Conservation (phyloP, 2,888 invertebrate genomes). For the Neria commutata region DNA sequence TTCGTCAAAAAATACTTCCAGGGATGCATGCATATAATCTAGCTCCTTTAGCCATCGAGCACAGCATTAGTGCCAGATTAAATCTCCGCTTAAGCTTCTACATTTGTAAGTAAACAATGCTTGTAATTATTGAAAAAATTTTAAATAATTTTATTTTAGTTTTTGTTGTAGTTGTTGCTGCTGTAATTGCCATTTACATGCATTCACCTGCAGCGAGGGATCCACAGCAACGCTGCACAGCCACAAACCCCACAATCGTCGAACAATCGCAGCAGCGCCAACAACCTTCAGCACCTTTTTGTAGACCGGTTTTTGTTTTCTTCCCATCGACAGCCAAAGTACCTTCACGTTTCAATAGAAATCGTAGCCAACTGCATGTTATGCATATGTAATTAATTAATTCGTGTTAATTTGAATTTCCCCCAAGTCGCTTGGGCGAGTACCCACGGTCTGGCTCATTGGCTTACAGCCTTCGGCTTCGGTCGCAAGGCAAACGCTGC, state of each 20-base stretch:
- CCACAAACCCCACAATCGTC: no score
- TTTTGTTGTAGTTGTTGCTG: constrained; percentile 24
- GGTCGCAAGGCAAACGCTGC: not conserved
- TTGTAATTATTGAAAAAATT: no score
- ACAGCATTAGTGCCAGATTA: no score
- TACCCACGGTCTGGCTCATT: constrained; percentile 1
- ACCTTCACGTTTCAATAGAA: not conserved
- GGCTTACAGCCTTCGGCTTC: constrained; percentile 3
- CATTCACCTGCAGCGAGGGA: constrained; percentile 43
- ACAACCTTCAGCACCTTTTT: constrained; percentile 2
- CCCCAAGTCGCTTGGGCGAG: constrained; percentile 1
- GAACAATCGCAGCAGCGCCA: no score
- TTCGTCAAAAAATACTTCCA: no score
- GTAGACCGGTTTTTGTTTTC: not conserved
- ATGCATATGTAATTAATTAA: constrained; percentile 58
- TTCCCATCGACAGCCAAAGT: not conserved
- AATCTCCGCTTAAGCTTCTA: no score
- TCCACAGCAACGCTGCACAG: no score
- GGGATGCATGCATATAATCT: no score
- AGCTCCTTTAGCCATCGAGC: no score
- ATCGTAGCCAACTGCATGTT: constrained; percentile 22
- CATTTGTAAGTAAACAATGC: no score
- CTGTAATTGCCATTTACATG: constrained; percentile 25
- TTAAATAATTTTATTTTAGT: no score
- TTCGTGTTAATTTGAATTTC: constrained; percentile 42